Evolutionary conservation across 23 tunicate genomes (phyloP).

Genomic region (Aplidium turbinatum): DNA sequence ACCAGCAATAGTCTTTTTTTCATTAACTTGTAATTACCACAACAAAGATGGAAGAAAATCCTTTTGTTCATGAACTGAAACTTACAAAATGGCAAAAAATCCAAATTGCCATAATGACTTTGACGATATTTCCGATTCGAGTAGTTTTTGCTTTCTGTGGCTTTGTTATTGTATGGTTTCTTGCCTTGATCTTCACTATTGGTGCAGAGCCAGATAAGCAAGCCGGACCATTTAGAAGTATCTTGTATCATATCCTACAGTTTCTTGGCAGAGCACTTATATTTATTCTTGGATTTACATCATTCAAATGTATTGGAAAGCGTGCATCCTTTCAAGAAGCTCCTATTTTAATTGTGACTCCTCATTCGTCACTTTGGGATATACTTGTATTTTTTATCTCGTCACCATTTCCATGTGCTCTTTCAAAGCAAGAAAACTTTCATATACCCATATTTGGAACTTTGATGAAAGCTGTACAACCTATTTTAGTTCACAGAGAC

Average conservation of each 20-base stretch:
- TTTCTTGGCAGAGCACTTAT: constrained; percentile 23
- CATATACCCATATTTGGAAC: constrained; percentile 69
- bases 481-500: constrained; percentile 60
- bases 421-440: constrained; percentile 59
- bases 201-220: constrained; percentile 39
- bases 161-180: constrained; percentile 41
- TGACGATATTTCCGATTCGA: constrained; percentile 72
- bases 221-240: constrained; percentile 34
- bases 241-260: constrained; percentile 25
- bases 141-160: constrained; percentile 17
- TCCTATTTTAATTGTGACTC: constrained; percentile 47
- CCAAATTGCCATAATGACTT: constrained; percentile 64
- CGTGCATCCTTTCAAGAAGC: constrained; percentile 61
- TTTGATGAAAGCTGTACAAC: constrained; percentile 72
- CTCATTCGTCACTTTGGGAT: constrained; percentile 78
- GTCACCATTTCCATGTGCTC: constrained; percentile 44
- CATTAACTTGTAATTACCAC: no score
- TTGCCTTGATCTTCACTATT: constrained; percentile 42
- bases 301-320: constrained; percentile 55
- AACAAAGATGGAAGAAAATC: constrained; percentile 55
- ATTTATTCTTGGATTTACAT: constrained; percentile 44
- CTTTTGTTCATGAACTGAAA: constrained; percentile 54
- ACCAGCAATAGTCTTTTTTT: no score
- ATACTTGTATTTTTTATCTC: constrained; percentile 33
- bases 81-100: constrained; percentile 44